Conservation (phyloP, 2,888 invertebrate genomes). For the Napeogenes inachia region DNA sequence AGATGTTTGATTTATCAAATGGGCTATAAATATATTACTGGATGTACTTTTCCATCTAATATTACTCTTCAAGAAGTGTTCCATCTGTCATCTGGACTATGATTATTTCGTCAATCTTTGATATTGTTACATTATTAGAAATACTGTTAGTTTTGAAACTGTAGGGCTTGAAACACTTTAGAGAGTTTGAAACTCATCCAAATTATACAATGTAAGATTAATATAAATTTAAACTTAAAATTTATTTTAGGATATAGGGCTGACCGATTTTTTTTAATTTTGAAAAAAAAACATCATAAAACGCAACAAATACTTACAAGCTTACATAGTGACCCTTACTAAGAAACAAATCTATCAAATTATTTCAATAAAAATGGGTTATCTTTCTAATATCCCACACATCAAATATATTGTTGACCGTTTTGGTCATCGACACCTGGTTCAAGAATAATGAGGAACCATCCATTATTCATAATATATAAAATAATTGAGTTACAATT, state of each 20-base stretch:
- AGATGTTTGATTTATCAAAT: too few relatives aligned
- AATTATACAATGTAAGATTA: too few relatives aligned
- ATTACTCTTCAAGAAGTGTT: too few relatives aligned
- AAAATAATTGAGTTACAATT: slow-evolving; percentile 6
- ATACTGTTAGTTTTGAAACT: background rate
- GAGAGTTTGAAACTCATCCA: background rate
- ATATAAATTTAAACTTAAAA: too few relatives aligned
- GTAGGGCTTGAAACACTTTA: background rate
- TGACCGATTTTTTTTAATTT: too few relatives aligned
- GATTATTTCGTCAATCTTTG: background rate
- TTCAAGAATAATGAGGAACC: slow-evolving; percentile 26
- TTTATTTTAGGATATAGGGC: too few relatives aligned
- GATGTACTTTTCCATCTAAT: too few relatives aligned
- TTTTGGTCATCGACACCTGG: slow-evolving; percentile 25
- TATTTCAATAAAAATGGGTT: slow-evolving; percentile 21
- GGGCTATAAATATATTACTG: too few relatives aligned
- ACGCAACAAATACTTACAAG: background rate
- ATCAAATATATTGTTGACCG: slow-evolving; percentile 8
- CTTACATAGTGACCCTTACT: background rate
- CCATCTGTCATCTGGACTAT: background rate
- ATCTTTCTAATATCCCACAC: slow-evolving; percentile 20
- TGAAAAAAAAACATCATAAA: too few relatives aligned
- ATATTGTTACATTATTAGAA: background rate
- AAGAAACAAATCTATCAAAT: slow-evolving; percentile 8
- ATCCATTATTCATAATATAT: slow-evolving; percentile 34